These are phyloP conservation scores for Cosmia pyralina DNA, from an alignment of 2,888 invertebrate genomes.

Conservation along the genomic window DNA sequence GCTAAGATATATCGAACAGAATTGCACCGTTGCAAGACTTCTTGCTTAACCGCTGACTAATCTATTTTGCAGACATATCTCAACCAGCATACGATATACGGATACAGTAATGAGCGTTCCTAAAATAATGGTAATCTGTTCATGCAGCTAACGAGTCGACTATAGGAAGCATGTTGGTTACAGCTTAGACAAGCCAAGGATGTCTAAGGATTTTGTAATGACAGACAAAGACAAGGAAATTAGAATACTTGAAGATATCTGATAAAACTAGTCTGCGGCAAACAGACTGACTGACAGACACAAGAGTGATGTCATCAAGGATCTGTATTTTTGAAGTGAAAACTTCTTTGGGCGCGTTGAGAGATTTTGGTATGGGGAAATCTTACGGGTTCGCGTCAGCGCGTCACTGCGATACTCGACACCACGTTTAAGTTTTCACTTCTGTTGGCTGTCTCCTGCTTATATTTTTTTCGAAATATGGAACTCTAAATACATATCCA, in stretches of 20 bases:
- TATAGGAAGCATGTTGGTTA: not conserved
- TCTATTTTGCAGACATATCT: constrained; percentile 31
- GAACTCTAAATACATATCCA: no score
- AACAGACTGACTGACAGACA: not conserved
- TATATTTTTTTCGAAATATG: no score
- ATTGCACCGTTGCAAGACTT: constrained; percentile 8
- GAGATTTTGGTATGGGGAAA: no score
- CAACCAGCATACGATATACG: constrained; percentile 7
- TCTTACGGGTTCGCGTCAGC: no score
- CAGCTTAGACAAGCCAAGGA: not conserved
- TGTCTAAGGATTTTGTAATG: not conserved
- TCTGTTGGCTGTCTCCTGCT: no score
- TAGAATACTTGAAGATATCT: not conserved
- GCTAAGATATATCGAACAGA: constrained; percentile 1
- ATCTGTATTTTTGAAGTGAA: not conserved
- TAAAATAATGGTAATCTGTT: constrained; percentile 16
- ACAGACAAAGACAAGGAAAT: not conserved
- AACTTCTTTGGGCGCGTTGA: no score
- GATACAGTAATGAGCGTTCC: constrained; percentile 31
- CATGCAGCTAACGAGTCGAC: constrained; percentile 12
- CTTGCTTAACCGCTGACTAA: constrained; percentile 5
- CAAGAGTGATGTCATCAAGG: not conserved
- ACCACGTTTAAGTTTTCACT: no score
- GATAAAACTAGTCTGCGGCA: not conserved
- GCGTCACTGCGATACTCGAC: no score